Conservation (phyloP, 2,888 invertebrate genomes). For the Spialia ferax region DNA sequence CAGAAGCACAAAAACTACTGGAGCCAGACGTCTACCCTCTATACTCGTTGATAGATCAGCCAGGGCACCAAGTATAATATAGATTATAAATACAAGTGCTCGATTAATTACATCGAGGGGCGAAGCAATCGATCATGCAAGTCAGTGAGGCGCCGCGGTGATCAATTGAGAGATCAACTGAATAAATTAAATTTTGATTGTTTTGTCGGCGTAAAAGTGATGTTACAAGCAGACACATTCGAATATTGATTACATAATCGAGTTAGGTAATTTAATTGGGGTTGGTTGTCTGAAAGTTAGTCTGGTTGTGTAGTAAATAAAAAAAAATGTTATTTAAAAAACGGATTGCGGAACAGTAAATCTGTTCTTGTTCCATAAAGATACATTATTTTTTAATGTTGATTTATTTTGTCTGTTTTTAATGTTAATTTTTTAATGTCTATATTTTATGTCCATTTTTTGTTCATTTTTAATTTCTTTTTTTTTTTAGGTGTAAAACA, state of each 20-base stretch:
- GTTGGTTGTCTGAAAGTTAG: no score
- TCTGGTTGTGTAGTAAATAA: no score
- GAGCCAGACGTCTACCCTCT: not conserved
- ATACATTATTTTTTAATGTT: no score
- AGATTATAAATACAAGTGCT: slow-evolving; percentile 44
- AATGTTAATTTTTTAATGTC: no score
- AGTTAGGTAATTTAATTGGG: not conserved
- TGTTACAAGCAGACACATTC: slow-evolving; percentile 11
- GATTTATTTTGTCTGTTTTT: no score
- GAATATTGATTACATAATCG: slow-evolving; percentile 19
- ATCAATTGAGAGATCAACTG: slow-evolving; percentile 75
- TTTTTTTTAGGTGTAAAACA: no score
- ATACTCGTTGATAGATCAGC: not conserved
- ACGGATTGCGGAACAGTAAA: no score
- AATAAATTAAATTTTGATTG: slow-evolving; percentile 76
- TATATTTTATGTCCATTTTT: no score
- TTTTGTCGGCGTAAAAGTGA: slow-evolving; percentile 46
- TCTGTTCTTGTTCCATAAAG: no score
- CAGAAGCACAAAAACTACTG: not conserved
- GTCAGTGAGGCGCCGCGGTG: slow-evolving; percentile 71
- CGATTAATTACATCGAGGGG: slow-evolving; percentile 77
- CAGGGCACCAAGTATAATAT: not conserved
- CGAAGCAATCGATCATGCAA: slow-evolving; percentile 74
- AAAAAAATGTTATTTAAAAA: no score
- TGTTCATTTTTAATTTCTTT: no score